Evolutionary conservation across 2,113 vertebrate species (phyloP).

Genomic region (Eublepharis macularius): DNA sequence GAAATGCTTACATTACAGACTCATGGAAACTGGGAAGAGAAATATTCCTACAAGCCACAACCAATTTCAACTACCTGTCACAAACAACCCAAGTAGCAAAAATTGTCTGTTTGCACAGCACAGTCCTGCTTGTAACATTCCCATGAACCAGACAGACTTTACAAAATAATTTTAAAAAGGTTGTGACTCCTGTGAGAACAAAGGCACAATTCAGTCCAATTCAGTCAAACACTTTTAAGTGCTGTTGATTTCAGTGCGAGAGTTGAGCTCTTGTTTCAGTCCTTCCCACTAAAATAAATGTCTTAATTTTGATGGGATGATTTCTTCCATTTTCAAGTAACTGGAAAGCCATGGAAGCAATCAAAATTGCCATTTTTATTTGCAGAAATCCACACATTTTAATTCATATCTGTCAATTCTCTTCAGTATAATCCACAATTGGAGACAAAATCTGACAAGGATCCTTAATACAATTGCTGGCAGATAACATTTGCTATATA

Average conservation of each 20-base stretch:
- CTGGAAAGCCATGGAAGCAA: not conserved
- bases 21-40: conserved; percentile 23
- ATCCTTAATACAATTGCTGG: not conserved
- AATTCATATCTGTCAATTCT: conserved; percentile 1
- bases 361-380: not conserved
- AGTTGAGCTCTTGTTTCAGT: not conserved
- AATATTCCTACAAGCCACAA: conserved; percentile 37
- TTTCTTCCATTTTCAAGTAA: not conserved
- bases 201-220: not conserved
- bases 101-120: conserved; percentile 36
- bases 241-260: not conserved
- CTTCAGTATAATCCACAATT: conserved; percentile 2
- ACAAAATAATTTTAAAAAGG: not conserved
- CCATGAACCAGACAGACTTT: not conserved
- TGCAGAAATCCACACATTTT: not conserved
- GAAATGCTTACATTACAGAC: conserved; percentile 39
- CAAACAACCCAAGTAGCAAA: conserved; percentile 37
- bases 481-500: not conserved
- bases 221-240: not conserved
- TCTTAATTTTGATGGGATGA: not conserved
- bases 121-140: not conserved
- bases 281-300: not conserved
- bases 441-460: not conserved
- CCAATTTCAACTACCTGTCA: conserved; percentile 30
- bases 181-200: not conserved